These are phyloP conservation scores for Rhinichthys klamathensis DNA, from an alignment of 2,113 vertebrate genomes.

Conservation along the genomic window DNA sequence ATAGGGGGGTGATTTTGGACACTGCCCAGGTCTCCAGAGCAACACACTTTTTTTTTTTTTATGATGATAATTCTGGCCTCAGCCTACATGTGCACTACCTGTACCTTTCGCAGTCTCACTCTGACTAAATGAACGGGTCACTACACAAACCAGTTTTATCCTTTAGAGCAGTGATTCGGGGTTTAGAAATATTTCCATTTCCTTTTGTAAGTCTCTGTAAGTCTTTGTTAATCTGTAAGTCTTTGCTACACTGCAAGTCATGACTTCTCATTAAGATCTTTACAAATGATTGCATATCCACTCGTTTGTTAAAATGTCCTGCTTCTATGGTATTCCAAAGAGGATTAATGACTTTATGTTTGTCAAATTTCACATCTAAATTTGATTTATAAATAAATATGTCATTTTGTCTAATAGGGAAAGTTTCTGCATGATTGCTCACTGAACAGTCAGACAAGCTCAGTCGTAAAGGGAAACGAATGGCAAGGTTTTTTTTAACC, in stretches of 20 bases:
- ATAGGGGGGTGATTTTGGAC: too few relatives aligned
- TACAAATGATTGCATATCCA: slow-evolving; percentile 4
- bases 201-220: not conserved
- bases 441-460: not conserved
- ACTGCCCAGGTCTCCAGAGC: too few relatives aligned
- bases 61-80: not conserved
- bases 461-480: not conserved
- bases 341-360: not conserved
- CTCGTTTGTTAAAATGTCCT: not conserved
- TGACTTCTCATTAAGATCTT: slow-evolving; percentile 8
- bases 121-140: not conserved
- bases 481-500: not conserved
- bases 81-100: not conserved
- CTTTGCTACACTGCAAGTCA: not conserved
- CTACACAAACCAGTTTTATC: slow-evolving; percentile 5
- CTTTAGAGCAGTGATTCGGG: slow-evolving; percentile 5
- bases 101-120: not conserved
- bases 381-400: not conserved
- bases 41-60: not conserved
- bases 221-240: slow-evolving; percentile 13
- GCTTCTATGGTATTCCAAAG: not conserved
- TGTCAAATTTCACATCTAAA: not conserved
- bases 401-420: not conserved
- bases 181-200: slow-evolving; percentile 23
- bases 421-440: not conserved